Base-by-base conservation (phyloP, 2,888 invertebrate species). In the Molorchus minor region DNA sequence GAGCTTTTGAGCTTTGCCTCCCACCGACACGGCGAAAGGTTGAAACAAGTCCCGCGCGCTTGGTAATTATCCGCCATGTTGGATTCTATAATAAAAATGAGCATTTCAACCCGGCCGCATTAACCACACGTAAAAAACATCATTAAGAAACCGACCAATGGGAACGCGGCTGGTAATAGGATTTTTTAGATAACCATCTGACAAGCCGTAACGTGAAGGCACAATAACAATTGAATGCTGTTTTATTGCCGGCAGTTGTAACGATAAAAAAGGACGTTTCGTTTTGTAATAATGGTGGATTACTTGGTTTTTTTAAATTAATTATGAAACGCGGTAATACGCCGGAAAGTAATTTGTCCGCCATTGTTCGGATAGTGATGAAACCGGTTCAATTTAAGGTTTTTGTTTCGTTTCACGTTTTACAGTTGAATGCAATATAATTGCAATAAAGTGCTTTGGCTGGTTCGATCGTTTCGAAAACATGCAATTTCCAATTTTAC, bases 51-150 rank as follows among this genome's bases (percentile, higher is more conserved):
- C 69, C 63, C 62, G 60, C 54, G 57, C 62, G 57, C 66, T 46
- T 66, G 71, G 68, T 75, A 74, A 78, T 77, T 77, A 78, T 70
- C 70, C 77, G 77, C 80, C 80, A 80, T 80, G 69, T 79, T 80
- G 80, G 75, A 79, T 79, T 76, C 77, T 76, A 76, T 79, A 79
- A 79, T 79, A 80, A 80, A 79, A 79, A 79, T 79, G 79, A 76
- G 71, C 78, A 75, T 78, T 79, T 74, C 74, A 70, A 71, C 69
- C 74, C 69, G 71, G 70, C 72, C 65, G 74, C 73, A 77, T 77
- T 76, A 77, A 75, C 75, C 77, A 77, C 81, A 81, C 81, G 81
- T 80, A 78, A 81, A n/a, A 80, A 81, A 79, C 77, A 73, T 80
- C 80, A 80, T 81, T 81, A 81, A 75, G 76, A 71, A 76, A 70